A percentile compares a stretch with the other conserved stretches of the same genome.
phyloP scores from a whole-genome alignment of 2,888 invertebrate species.

The Pammene aurita region DNA sequence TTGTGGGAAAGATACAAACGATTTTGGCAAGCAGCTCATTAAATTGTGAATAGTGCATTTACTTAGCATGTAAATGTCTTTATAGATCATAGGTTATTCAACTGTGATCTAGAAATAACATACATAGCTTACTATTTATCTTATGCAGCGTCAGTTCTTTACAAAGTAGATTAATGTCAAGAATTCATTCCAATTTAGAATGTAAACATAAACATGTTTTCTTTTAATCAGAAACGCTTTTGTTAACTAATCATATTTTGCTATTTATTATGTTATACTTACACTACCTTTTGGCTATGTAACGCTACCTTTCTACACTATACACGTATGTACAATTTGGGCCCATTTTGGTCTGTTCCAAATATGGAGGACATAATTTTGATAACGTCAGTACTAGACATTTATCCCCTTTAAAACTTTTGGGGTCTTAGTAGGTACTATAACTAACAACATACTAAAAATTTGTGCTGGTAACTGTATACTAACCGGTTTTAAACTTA shows the following conservation, averaged over 20 bases:
- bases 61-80: conserved; percentile 44
- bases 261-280: no score
- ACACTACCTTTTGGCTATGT: no score
- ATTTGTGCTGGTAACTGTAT: no score
- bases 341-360: no score
- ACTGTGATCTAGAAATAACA: conserved; percentile 43
- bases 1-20: conserved; percentile 55
- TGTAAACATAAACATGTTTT: conserved; percentile 5
- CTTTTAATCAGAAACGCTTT: background rate
- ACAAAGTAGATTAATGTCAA: conserved; percentile 17
- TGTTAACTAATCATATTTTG: background rate
- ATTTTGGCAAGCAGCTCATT: conserved; percentile 55
- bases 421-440: no score
- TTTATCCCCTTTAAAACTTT: no score
- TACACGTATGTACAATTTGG: no score
- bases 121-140: conserved; percentile 7
- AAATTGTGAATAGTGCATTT: conserved; percentile 48
- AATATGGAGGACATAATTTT: no score
- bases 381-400: no score
- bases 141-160: conserved; percentile 14
- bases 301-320: no score
- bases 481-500: no score
- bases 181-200: background rate
- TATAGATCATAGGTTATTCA: conserved; percentile 49
- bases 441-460: no score